Percentiles rank a stretch among this genome's conserved stretches.
Evolutionary conservation across 2,113 vertebrate genomes (phyloP).

Genomic region (Chrysemys picta): DNA sequence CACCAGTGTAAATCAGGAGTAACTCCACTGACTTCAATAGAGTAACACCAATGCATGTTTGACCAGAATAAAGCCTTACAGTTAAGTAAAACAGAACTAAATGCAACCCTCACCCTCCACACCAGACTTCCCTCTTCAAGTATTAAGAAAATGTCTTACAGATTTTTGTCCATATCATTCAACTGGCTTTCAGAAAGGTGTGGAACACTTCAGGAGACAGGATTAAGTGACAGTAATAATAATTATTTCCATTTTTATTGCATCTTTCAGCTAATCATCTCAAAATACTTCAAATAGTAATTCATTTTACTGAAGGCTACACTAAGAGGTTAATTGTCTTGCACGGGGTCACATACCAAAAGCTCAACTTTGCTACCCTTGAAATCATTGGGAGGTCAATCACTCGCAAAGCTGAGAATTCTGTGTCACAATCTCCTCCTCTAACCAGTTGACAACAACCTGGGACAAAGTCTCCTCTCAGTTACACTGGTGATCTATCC

Average conservation of each 20-base stretch:
- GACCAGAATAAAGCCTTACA: neutral
- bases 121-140: neutral
- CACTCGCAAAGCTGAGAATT: neutral
- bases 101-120: neutral
- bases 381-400: neutral
- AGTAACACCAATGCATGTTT: neutral
- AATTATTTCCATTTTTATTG: neutral
- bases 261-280: neutral
- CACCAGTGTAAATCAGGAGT: constrained; percentile 7
- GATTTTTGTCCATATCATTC: neutral
- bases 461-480: neutral
- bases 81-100: constrained; percentile 31
- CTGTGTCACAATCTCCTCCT: neutral
- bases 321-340: neutral
- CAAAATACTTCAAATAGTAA: neutral
- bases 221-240: neutral
- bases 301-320: neutral
- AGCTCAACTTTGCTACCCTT: neutral
- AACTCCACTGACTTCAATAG: neutral
- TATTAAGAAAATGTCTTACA: neutral
- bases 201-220: neutral
- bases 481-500: neutral
- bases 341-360: neutral
- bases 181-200: neutral
- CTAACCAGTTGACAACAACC: neutral